Evolutionary conservation across 2,113 vertebrate species (phyloP).

Genomic region (Alexandromys fortis): DNA sequence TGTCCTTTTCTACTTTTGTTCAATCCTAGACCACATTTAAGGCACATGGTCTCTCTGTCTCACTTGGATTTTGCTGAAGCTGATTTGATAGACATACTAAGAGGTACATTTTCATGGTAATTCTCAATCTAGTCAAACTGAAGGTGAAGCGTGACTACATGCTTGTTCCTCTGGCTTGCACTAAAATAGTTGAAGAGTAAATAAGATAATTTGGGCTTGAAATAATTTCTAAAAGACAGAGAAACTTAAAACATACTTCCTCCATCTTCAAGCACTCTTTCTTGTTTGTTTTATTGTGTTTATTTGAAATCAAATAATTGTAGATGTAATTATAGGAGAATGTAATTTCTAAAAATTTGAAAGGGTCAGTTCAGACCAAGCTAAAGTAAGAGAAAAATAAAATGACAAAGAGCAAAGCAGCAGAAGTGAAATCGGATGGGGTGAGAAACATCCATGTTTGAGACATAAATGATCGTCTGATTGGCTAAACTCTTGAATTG

Average conservation of each 20-base stretch:
- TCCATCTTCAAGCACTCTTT: background rate
- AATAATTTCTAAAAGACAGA: slow-evolving; percentile 9
- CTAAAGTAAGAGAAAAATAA: slow-evolving; percentile 11
- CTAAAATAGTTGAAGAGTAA: slow-evolving; percentile 31
- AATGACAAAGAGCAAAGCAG: slow-evolving; percentile 1
- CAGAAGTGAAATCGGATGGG: slow-evolving; percentile 32
- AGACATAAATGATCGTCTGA: background rate
- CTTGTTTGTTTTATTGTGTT: slow-evolving; percentile 12
- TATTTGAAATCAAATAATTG: background rate
- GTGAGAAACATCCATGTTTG: background rate
- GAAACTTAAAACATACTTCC: background rate
- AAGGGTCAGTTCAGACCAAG: background rate
- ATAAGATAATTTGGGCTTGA: slow-evolving; percentile 41
- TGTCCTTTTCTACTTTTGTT: background rate
- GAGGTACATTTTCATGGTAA: background rate
- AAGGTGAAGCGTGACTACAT: background rate
- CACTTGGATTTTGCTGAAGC: background rate
- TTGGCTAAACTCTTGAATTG: background rate
- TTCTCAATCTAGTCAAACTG: background rate
- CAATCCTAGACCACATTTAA: too few species aligned
- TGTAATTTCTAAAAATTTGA: background rate
- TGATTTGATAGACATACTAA: background rate
- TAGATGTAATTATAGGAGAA: background rate
- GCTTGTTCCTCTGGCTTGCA: background rate
- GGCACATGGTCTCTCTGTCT: background rate